Percentiles rank a stretch among this genome's conserved stretches.
Evolutionary conservation across 92 coral and sea anemone species (phyloP).

Genomic region (Bergia puertoricense): DNA sequence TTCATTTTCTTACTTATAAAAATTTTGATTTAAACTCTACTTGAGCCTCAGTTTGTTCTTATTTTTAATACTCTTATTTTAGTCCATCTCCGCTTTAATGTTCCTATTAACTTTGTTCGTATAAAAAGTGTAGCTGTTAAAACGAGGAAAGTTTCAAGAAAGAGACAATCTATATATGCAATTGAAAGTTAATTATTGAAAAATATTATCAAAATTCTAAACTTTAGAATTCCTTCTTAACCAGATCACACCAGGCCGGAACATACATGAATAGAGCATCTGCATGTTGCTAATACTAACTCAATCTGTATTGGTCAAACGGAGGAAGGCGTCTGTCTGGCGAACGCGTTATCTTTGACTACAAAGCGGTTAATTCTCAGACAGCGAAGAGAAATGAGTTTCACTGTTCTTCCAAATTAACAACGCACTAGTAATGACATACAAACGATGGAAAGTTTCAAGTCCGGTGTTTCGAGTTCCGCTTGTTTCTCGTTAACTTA

Average conservation of each 20-base stretch:
- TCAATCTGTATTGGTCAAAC: background rate
- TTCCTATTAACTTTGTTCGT: too few relatives aligned
- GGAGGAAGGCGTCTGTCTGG: background rate
- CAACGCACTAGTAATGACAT: slow-evolving; percentile 5
- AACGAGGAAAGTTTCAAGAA: background rate
- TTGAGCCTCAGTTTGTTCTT: too few relatives aligned
- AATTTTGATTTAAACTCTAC: too few relatives aligned
- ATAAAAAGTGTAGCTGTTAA: background rate
- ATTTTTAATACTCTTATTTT: too few relatives aligned
- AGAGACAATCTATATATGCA: background rate
- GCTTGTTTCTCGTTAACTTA: background rate
- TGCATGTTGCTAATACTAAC: background rate
- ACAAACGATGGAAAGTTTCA: background rate
- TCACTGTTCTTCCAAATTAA: background rate
- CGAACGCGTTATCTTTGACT: background rate
- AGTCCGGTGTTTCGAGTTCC: background rate
- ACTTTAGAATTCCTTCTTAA: background rate
- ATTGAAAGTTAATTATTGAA: too few relatives aligned
- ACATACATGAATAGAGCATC: background rate
- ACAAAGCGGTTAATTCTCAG: background rate
- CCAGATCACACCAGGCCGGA: background rate
- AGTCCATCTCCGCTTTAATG: too few relatives aligned
- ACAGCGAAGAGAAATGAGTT: background rate
- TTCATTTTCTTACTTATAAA: too few relatives aligned
- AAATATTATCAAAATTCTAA: too few relatives aligned